Evolutionary conservation across 2,888 invertebrate species (phyloP).

Genomic region (Volucella inflata): DNA sequence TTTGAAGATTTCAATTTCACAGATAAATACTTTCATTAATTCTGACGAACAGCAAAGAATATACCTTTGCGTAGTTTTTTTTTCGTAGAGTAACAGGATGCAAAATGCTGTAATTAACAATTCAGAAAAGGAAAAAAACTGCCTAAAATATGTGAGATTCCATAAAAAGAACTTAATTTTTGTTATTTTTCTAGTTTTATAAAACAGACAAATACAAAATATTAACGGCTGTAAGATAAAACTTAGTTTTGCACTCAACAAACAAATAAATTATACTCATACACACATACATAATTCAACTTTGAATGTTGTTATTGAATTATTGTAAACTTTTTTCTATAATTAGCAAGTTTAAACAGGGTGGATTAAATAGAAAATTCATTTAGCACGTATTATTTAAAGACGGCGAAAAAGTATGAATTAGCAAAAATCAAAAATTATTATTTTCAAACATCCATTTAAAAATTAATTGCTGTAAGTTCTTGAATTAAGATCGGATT

Average conservation of each 20-base stretch:
- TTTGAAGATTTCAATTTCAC: constrained; percentile 46
- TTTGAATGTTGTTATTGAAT: too few species aligned
- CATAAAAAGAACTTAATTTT: constrained; percentile 3
- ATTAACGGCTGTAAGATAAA: background rate
- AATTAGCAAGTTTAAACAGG: too few species aligned
- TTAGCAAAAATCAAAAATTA: too few species aligned
- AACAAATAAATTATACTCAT: background rate
- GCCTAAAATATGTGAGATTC: constrained; percentile 54
- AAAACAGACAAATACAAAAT: background rate
- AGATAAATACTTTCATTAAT: constrained; percentile 32
- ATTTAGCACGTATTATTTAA: too few species aligned
- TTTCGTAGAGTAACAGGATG: background rate
- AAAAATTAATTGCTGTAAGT: too few species aligned
- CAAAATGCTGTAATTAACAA: background rate
- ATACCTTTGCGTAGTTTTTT: background rate
- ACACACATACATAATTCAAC: constrained; percentile 8
- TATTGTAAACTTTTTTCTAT: too few species aligned
- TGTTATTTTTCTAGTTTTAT: constrained; percentile 15
- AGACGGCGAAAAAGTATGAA: too few species aligned
- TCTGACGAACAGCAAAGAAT: background rate
- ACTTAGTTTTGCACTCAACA: background rate
- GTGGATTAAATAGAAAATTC: too few species aligned
- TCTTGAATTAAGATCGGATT: too few species aligned
- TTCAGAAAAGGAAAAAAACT: constrained; percentile 42
- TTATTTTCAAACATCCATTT: too few species aligned